Conservation (phyloP, 2,797 vertebrate species). For the Sebastes trivittatus region DNA sequence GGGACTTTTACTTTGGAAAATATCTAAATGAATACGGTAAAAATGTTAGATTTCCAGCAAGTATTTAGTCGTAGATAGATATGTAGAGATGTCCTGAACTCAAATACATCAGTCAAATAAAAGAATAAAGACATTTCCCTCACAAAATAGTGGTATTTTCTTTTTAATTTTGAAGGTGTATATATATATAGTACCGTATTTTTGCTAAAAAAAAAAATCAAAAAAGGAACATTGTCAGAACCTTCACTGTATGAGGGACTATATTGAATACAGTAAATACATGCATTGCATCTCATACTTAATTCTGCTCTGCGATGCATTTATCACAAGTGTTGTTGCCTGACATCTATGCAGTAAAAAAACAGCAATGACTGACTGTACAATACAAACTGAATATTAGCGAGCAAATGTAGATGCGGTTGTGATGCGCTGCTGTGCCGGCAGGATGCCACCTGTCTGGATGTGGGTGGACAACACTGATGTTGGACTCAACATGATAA, state of each 20-base stretch:
- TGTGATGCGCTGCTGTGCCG: not conserved
- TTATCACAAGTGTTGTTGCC: not conserved
- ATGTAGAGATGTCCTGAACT: too few species aligned
- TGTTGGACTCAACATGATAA: constrained; percentile 10
- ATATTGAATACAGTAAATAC: not conserved
- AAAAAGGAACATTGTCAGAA: too few species aligned
- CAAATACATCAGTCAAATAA: too few species aligned
- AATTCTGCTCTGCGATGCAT: not conserved
- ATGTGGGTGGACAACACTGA: constrained; percentile 5
- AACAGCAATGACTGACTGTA: not conserved
- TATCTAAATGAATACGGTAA: not conserved
- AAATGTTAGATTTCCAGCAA: too few species aligned
- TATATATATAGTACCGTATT: too few species aligned
- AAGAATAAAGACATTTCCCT: too few species aligned
- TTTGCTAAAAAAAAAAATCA: too few species aligned
- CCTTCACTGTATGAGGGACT: not conserved
- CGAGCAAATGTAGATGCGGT: not conserved
- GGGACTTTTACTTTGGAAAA: too few species aligned
- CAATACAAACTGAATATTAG: not conserved
- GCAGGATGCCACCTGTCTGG: constrained; percentile 7
- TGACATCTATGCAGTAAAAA: not conserved
- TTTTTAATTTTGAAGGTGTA: too few species aligned
- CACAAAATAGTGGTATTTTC: too few species aligned
- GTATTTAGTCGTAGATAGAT: too few species aligned
- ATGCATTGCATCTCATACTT: not conserved